A percentile compares a stretch with the other conserved stretches of the same genome.
Evolutionary conservation across 2,113 vertebrate genomes (phyloP).

Genomic region (Cyprinodon tularosa): DNA sequence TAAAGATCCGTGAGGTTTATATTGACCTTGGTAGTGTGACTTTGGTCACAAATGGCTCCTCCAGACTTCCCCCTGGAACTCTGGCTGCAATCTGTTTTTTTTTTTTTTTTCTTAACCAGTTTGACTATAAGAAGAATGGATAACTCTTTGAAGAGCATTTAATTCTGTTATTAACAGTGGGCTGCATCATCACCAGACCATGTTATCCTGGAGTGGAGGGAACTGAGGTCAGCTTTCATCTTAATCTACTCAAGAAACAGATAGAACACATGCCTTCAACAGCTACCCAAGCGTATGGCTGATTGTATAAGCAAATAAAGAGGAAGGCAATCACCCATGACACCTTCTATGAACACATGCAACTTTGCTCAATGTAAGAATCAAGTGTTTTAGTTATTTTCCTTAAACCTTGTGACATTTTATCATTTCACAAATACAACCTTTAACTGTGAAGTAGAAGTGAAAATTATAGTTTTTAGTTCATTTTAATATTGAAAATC

Average conservation of each 20-base stretch:
- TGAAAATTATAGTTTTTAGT: not conserved
- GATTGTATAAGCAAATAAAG: slow-evolving; percentile 30
- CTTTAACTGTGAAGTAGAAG: not conserved
- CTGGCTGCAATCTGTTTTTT: not conserved
- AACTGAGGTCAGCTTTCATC: slow-evolving; percentile 43
- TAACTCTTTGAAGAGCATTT: slow-evolving; percentile 24
- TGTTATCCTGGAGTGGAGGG: slow-evolving; percentile 17
- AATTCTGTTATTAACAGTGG: slow-evolving; percentile 21
- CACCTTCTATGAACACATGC: slow-evolving; percentile 8
- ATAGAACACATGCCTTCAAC: slow-evolving; percentile 33
- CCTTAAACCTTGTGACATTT: not conserved
- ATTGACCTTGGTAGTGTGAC: slow-evolving; percentile 3
- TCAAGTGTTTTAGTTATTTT: too few relatives aligned
- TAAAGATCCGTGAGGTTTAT: not conserved
- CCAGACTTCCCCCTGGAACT: slow-evolving; percentile 6
- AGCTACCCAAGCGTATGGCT: slow-evolving; percentile 5
- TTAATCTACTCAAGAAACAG: slow-evolving; percentile 35
- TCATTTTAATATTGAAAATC: not conserved
- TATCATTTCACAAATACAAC: not conserved
- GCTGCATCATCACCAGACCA: slow-evolving; percentile 22
- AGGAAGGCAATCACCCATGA: slow-evolving; percentile 26
- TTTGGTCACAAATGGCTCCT: not conserved
- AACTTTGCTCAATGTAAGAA: slow-evolving; percentile 6
- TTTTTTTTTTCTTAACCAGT: not conserved
- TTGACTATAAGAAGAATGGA: slow-evolving; percentile 12